Evolutionary conservation across 2,797 vertebrate species (phyloP), one percentile per base, ranked within the genome.

Genomic region (Pelochelys cantorii): DNA sequence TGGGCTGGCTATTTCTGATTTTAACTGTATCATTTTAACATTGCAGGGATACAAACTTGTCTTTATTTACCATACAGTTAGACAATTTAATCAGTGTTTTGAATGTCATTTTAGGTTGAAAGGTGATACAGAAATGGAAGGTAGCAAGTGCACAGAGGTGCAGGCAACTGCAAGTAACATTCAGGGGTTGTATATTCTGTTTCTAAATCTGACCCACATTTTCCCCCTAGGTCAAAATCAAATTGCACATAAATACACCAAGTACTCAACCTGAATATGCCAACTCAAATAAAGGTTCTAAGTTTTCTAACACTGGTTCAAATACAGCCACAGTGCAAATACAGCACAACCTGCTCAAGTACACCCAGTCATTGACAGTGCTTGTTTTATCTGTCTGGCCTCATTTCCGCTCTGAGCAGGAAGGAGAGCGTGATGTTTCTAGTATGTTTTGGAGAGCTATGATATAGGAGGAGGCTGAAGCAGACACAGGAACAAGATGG

Each of bases 211-310:
- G 75, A 95, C 25, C 52, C 7, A 20, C 27, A 81, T 78, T 92
- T 89, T 9, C 20, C 20, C 54, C 59, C 84, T 5, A 89, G 27
- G 20, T 90, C 60, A 86, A 83, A 84, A 83, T 52, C 53, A 88
- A 93, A 89, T 34, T 17, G 77, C 77, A 90, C 89, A 93, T 15
- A 88, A 87, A 77, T 2, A 62, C 53, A 79, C 25, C 2, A 29
- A 34, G 13, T 84, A 42, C 81, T 71, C 68, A 37, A 37, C 68
- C 37, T 68, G 11, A 68, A 34, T 71, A 20, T 94, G 60, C 25
- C 22, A 20, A 84, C 88, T 34, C 53, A 91, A 95, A 89, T 7
- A 42, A 87, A 81, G 93, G 52, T 52, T 83, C 77, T 52, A 42
- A 81, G 55, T 10, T 92, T 90, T 94, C 31, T 25, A 79, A 55